Conservation (phyloP, 1,140 invertebrate genomes). For the Achatina immaculata region DNA sequence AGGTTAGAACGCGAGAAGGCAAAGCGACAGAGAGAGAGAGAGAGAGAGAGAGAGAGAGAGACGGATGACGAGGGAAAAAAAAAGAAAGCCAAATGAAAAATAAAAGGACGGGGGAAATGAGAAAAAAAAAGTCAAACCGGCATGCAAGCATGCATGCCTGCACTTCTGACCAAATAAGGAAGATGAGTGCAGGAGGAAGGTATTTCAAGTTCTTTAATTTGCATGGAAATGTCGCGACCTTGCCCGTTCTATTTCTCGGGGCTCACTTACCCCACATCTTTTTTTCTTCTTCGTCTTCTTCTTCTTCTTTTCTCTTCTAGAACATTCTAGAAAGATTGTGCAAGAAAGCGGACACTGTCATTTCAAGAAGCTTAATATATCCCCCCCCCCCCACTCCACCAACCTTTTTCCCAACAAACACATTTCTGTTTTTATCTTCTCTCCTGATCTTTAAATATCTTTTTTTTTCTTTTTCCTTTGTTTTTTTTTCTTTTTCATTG, state of each 20-base stretch:
- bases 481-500: too few relatives aligned
- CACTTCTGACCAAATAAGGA: conserved; percentile 16
- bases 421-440: too few relatives aligned
- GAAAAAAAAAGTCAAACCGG: neutral
- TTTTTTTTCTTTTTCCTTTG: too few relatives aligned
- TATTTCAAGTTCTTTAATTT: conserved; percentile 3
- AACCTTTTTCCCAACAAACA: too few relatives aligned
- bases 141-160: conserved; percentile 10
- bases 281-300: neutral
- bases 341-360: neutral
- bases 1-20: too few relatives aligned
- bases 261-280: neutral
- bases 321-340: neutral
- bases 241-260: neutral
- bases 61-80: too few relatives aligned
- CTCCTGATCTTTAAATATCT: too few relatives aligned
- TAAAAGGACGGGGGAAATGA: neutral
- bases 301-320: neutral
- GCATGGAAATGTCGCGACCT: conserved; percentile 13
- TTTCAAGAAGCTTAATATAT: too few relatives aligned
- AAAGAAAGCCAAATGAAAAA: neutral
- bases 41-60: neutral
- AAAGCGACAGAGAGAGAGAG: neutral
- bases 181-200: neutral
- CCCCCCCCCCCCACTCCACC: too few relatives aligned